A percentile compares a stretch with the other conserved stretches of the same genome.
Conservation (phyloP, 2,797 vertebrate species). For the Nannoperca obscura region DNA sequence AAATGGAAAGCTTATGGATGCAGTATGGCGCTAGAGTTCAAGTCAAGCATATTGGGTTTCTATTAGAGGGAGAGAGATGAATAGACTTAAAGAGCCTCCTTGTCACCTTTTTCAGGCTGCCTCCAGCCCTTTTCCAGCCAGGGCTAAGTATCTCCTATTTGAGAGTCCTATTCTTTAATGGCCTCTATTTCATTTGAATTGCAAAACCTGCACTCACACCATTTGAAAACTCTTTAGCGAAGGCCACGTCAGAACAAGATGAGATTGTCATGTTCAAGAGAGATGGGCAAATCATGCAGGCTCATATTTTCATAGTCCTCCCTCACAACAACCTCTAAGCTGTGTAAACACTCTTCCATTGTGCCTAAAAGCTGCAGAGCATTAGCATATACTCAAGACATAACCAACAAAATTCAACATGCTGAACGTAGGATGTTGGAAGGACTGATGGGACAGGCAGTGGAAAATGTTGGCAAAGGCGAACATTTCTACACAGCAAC, state of each 20-base stretch:
- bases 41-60: slow-evolving; percentile 37
- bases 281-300: slow-evolving; percentile 43
- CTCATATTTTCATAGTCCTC: slow-evolving; percentile 61
- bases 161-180: slow-evolving; percentile 65
- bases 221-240: slow-evolving; percentile 59
- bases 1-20: slow-evolving; percentile 70
- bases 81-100: slow-evolving; percentile 61
- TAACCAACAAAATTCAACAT: slow-evolving; percentile 54
- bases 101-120: slow-evolving; percentile 62
- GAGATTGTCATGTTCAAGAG: slow-evolving; percentile 60
- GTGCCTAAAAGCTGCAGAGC: slow-evolving; percentile 50
- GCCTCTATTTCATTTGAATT: slow-evolving; percentile 72
- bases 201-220: slow-evolving; percentile 69
- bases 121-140: slow-evolving; percentile 48
- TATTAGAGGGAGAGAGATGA: slow-evolving; percentile 44
- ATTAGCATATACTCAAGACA: slow-evolving; percentile 69
- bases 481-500: slow-evolving; percentile 59
- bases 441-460: slow-evolving; percentile 60
- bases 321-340: slow-evolving; percentile 59
- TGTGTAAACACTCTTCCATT: slow-evolving; percentile 60
- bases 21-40: slow-evolving; percentile 53
- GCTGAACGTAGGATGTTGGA: slow-evolving; percentile 77
- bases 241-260: slow-evolving; percentile 60
- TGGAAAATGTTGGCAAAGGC: slow-evolving; percentile 62
- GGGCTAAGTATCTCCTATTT: slow-evolving; percentile 55